phyloP scores from a whole-genome alignment of 2,797 vertebrate genomes.

The Pangasius sanitwongsei region DNA sequence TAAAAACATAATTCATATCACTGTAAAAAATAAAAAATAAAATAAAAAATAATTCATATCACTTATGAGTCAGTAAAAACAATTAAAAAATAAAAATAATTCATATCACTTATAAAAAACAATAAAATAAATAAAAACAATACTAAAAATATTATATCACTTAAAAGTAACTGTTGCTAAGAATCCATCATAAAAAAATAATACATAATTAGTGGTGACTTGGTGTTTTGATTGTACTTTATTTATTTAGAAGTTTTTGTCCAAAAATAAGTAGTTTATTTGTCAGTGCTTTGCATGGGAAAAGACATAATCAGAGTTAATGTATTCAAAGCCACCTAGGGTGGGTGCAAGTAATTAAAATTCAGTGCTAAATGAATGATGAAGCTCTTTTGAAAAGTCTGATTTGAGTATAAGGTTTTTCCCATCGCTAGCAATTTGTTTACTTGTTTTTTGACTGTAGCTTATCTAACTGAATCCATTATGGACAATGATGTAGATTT shows the following conservation, averaged over 20 bases:
- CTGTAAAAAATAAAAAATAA: too few relatives aligned
- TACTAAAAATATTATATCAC: too few relatives aligned
- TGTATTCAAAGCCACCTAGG: not conserved
- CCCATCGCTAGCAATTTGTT: not conserved
- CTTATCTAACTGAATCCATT: not conserved
- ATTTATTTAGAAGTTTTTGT: not conserved
- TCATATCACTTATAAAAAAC: too few relatives aligned
- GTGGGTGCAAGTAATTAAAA: not conserved
- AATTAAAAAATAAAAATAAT: too few relatives aligned
- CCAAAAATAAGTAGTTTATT: not conserved
- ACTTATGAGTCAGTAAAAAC: too few relatives aligned
- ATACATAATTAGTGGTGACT: not conserved
- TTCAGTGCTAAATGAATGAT: not conserved
- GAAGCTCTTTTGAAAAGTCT: not conserved
- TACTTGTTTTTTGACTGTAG: not conserved
- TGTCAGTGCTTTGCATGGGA: not conserved
- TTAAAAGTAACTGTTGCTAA: not conserved
- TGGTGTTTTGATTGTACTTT: not conserved
- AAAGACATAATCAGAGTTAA: not conserved
- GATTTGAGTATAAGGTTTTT: not conserved
- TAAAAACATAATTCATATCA: not conserved
- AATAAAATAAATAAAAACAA: too few relatives aligned
- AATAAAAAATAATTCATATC: too few relatives aligned
- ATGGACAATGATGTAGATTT: not conserved
- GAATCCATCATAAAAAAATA: not conserved